These are phyloP conservation scores for Tinea trinotella DNA, from an alignment of 2,888 invertebrate species.

Conservation along the genomic window DNA sequence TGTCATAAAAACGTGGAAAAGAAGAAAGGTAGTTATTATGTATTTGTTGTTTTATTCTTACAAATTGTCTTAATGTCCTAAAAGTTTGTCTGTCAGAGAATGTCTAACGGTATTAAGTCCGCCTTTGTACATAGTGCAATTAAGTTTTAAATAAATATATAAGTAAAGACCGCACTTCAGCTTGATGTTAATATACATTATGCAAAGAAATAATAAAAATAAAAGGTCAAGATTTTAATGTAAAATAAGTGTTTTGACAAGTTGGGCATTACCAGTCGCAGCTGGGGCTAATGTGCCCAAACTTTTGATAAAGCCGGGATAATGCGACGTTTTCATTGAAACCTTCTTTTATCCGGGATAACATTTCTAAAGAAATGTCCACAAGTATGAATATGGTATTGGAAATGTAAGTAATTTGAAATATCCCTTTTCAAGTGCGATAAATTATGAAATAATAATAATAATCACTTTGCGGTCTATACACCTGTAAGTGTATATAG, in stretches of 20 bases:
- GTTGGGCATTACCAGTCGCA: conserved; percentile 4
- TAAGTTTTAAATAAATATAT: too few species aligned
- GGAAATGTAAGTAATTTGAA: neutral
- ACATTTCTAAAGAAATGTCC: conserved; percentile 5
- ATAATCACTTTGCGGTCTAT: too few species aligned
- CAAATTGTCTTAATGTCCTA: too few species aligned
- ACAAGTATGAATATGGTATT: neutral
- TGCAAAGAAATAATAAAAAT: neutral
- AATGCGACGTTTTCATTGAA: conserved; percentile 10
- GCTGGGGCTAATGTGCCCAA: conserved; percentile 17
- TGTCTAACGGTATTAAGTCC: too few species aligned
- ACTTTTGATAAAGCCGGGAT: conserved; percentile 15
- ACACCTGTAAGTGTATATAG: too few species aligned
- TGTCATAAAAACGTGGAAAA: too few species aligned
- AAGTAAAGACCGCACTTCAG: too few species aligned
- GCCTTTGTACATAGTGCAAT: too few species aligned
- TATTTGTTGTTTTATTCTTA: too few species aligned
- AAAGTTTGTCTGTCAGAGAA: too few species aligned
- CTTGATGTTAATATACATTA: too few species aligned
- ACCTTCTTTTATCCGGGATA: conserved; percentile 10
- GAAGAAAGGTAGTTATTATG: too few species aligned
- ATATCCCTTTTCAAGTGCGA: neutral
- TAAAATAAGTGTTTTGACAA: neutral
- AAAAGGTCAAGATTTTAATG: neutral
- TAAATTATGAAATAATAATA: neutral